A percentile compares a stretch with the other conserved stretches of the same genome.
Evolutionary conservation across 2,797 vertebrate species (phyloP).

Genomic region (Falco peregrinus): DNA sequence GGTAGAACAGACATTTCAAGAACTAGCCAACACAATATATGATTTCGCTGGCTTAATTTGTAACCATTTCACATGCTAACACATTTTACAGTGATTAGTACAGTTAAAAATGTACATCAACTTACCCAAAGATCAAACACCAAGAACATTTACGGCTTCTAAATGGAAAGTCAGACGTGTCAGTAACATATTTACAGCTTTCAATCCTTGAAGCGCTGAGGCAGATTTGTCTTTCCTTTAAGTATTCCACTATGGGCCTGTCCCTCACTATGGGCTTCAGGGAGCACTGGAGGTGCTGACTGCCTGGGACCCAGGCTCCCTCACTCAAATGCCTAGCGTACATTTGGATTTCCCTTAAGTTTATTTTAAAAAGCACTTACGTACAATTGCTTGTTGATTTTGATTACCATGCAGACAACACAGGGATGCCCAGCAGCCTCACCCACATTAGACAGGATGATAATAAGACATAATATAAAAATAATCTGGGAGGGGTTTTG

Average conservation of each 20-base stretch:
- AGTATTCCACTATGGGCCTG: not conserved
- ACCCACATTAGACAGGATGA: not conserved
- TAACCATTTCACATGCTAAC: not conserved
- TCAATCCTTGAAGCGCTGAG: not conserved
- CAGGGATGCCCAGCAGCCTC: not conserved
- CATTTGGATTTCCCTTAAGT: not conserved
- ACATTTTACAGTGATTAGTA: not conserved
- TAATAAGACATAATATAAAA: not conserved
- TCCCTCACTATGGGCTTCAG: not conserved
- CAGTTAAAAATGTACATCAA: not conserved
- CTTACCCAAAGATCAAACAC: constrained; percentile 30
- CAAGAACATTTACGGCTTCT: constrained; percentile 58
- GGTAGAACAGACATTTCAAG: not conserved
- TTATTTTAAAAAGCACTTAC: not conserved
- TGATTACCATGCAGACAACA: not conserved
- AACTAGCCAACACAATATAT: not conserved
- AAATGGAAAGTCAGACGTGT: not conserved
- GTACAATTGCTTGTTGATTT: not conserved
- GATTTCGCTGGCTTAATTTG: not conserved
- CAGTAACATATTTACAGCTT: constrained; percentile 40
- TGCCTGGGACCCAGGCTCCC: not conserved
- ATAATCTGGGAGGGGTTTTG: not conserved
- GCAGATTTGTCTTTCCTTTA: not conserved
- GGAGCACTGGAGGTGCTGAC: not conserved
- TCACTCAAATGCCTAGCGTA: rapidly evolving